These are phyloP conservation scores for Scomber scombrus DNA, from an alignment of 2,113 vertebrate species.

Conservation along the genomic window DNA sequence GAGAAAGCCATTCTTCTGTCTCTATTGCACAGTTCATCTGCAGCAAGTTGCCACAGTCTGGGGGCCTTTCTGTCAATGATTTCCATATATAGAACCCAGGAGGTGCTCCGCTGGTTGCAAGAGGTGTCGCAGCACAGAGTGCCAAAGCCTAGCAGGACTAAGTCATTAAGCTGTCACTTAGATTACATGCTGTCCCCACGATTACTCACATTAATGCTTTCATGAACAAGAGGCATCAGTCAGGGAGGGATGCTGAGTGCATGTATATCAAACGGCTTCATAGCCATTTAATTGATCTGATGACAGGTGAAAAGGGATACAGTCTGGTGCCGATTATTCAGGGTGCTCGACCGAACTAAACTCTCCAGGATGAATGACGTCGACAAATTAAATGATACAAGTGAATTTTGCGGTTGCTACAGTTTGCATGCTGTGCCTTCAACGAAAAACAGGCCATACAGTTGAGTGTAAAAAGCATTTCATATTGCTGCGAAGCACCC, in stretches of 20 bases:
- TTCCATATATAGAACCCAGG: slow-evolving; percentile 79
- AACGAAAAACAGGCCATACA: slow-evolving; percentile 39
- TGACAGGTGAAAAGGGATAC: slow-evolving; percentile 56
- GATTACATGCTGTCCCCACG: slow-evolving; percentile 80
- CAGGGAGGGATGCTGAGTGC: slow-evolving; percentile 55
- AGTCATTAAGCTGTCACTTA: slow-evolving; percentile 83
- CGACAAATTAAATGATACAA: slow-evolving; percentile 34
- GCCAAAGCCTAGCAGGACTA: slow-evolving; percentile 70
- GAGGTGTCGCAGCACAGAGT: slow-evolving; percentile 67
- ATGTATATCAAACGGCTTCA: slow-evolving; percentile 48
- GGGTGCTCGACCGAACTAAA: slow-evolving; percentile 56
- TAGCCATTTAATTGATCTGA: slow-evolving; percentile 61
- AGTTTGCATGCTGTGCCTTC: slow-evolving; percentile 37
- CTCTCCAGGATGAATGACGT: slow-evolving; percentile 4
- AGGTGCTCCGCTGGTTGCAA: slow-evolving; percentile 50
- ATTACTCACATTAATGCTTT: slow-evolving; percentile 77
- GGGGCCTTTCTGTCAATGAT: slow-evolving; percentile 68
- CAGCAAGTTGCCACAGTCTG: slow-evolving; percentile 63
- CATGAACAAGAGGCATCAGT: slow-evolving; percentile 67
- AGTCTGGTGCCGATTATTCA: slow-evolving; percentile 49
- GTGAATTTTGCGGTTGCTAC: slow-evolving; percentile 42
- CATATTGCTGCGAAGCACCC: slow-evolving; percentile 68
- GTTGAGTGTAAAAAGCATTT: slow-evolving; percentile 61
- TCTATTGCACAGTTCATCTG: slow-evolving; percentile 65
- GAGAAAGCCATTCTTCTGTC: slow-evolving; percentile 62